Evolutionary conservation across 2,888 invertebrate species (phyloP).

Genomic region (Drosophila paramelanica): DNA sequence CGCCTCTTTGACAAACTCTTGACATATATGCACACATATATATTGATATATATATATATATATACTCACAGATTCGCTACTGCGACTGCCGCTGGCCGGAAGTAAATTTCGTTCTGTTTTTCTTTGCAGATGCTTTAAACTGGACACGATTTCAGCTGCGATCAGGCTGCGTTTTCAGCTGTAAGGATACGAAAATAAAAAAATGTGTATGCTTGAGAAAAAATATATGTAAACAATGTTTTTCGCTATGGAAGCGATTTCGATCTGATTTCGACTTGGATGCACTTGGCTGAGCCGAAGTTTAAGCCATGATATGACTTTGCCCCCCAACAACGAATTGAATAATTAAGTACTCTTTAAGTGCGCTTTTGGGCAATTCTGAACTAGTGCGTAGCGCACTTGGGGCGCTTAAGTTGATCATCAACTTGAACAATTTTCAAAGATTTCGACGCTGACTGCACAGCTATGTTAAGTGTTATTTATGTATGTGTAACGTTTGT

Average conservation of each 20-base stretch:
- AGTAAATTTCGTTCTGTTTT: not conserved
- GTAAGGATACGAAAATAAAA: conserved; percentile 17
- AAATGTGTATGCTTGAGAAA: not conserved
- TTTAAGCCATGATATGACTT: conserved; percentile 5
- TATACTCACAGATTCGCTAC: conserved; percentile 32
- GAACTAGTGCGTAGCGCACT: conserved; percentile 37
- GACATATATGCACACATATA: not conserved
- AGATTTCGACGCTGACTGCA: not conserved
- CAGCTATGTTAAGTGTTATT: not conserved
- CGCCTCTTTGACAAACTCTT: not conserved
- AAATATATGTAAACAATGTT: not conserved
- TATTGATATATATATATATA: not conserved
- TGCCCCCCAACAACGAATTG: not conserved
- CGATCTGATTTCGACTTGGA: conserved; percentile 15
- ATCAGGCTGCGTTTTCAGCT: conserved; percentile 4
- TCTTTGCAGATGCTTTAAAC: not conserved
- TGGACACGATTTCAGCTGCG: conserved; percentile 3
- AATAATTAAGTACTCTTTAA: conserved; percentile 15
- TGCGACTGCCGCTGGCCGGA: conserved; percentile 10
- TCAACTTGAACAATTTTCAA: conserved; percentile 13
- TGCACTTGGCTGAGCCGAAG: conserved; percentile 22
- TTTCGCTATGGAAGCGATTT: not conserved
- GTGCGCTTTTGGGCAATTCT: conserved; percentile 21
- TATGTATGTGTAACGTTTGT: not conserved
- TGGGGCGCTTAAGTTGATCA: conserved; percentile 1